These are phyloP conservation scores for Hermetia illucens DNA, from an alignment of 1,140 invertebrate species.

Conservation along the genomic window DNA sequence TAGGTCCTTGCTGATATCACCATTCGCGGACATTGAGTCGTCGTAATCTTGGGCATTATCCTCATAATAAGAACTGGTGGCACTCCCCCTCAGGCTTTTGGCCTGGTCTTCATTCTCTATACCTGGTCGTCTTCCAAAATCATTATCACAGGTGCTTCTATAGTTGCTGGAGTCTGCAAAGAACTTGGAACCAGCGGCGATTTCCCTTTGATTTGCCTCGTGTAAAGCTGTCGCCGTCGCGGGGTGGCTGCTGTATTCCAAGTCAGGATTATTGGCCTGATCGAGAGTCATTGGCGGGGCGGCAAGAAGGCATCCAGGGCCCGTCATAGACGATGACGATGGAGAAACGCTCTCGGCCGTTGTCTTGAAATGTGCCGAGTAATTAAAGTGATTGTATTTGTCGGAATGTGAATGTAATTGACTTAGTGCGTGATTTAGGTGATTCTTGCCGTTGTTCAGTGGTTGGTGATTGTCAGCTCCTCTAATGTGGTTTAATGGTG, in stretches of 20 bases:
- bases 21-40: conserved; percentile 3
- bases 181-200: background rate
- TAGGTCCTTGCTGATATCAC: conserved; percentile 3
- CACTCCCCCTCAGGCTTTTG: no score
- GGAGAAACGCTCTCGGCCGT: background rate
- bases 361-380: background rate
- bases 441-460: background rate
- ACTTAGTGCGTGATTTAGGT: background rate
- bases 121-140: no score
- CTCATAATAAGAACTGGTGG: background rate
- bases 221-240: no score
- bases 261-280: no score
- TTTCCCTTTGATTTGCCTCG: background rate
- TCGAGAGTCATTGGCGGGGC: no score
- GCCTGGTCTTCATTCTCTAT: no score
- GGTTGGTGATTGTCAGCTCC: conserved; percentile 6
- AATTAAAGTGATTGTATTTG: background rate
- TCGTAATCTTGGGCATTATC: background rate
- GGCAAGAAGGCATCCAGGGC: no score
- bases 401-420: background rate
- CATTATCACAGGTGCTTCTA: no score
- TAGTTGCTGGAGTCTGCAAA: background rate
- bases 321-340: no score
- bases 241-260: no score
- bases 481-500: conserved; percentile 2